Evolutionary conservation across 2,797 vertebrate genomes (phyloP).

Genomic region (Bradypodion ventrale): DNA sequence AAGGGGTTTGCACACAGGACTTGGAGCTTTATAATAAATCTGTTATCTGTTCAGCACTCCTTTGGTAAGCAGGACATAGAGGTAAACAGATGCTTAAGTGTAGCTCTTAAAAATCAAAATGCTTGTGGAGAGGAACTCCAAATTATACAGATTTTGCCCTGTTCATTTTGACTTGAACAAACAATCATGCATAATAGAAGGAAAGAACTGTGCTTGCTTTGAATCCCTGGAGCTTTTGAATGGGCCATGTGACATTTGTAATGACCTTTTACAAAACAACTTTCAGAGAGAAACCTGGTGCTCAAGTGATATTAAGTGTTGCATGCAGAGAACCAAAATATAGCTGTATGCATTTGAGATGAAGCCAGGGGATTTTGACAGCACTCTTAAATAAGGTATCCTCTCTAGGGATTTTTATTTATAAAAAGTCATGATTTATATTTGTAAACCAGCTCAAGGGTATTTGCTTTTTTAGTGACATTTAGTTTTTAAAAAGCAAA

Average conservation of each 20-base stretch:
- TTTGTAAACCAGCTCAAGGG: not conserved
- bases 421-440: not conserved
- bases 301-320: not conserved
- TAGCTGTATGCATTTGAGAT: not conserved
- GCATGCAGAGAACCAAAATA: not conserved
- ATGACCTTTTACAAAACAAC: constrained; percentile 6
- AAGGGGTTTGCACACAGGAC: constrained; percentile 1
- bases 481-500: not conserved
- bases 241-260: not conserved
- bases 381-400: not conserved
- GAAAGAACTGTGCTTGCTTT: not conserved
- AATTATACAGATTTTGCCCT: not conserved
- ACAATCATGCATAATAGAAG: constrained; percentile 12
- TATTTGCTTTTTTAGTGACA: too few species aligned
- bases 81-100: constrained; percentile 39
- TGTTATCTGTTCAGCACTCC: constrained; percentile 12
- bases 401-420: not conserved
- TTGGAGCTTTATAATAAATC: constrained; percentile 19
- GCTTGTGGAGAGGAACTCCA: constrained; percentile 11
- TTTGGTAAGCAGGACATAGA: not conserved
- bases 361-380: not conserved
- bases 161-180: constrained; percentile 36
- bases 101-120: constrained; percentile 44
- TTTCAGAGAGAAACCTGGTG: not conserved
- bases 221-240: constrained; percentile 11